These are phyloP conservation scores for Puffinus mauretanicus DNA, from an alignment of 2,113 vertebrate genomes.

Conservation along the genomic window DNA sequence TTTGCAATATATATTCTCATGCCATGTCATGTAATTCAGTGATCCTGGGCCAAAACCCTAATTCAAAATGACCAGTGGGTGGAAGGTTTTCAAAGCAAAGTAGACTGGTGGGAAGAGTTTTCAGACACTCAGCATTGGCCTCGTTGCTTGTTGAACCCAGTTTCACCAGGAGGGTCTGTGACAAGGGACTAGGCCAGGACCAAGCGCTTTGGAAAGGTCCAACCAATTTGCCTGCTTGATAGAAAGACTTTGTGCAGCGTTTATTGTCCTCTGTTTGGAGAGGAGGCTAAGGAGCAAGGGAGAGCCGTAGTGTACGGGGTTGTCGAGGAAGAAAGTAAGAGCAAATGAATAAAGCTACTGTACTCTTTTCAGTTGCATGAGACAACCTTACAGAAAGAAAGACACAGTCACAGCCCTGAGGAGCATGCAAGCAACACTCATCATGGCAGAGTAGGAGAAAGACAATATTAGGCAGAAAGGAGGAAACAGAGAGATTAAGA, in stretches of 20 bases:
- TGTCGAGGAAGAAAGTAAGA: not conserved
- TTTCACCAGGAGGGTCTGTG: not conserved
- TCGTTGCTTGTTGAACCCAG: not conserved
- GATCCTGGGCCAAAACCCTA: not conserved
- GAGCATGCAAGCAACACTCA: not conserved
- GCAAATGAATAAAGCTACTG: not conserved
- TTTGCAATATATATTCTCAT: not conserved
- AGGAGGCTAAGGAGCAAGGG: not conserved
- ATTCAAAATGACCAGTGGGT: not conserved
- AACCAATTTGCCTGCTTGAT: not conserved
- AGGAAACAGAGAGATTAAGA: not conserved
- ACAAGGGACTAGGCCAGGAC: not conserved
- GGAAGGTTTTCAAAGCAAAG: not conserved
- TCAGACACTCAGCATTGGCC: not conserved
- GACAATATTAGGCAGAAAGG: not conserved
- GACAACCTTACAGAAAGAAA: not conserved
- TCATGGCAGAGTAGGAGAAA: not conserved
- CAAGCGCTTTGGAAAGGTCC: not conserved
- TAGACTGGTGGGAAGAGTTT: not conserved
- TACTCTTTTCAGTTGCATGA: not conserved
- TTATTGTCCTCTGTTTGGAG: not conserved
- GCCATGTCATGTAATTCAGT: not conserved
- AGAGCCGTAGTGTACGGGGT: not conserved
- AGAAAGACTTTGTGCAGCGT: not conserved
- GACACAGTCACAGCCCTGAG: not conserved